phyloP scores from a whole-genome alignment of 92 coral and sea anemone genomes.

The Meandrina meandrites region DNA sequence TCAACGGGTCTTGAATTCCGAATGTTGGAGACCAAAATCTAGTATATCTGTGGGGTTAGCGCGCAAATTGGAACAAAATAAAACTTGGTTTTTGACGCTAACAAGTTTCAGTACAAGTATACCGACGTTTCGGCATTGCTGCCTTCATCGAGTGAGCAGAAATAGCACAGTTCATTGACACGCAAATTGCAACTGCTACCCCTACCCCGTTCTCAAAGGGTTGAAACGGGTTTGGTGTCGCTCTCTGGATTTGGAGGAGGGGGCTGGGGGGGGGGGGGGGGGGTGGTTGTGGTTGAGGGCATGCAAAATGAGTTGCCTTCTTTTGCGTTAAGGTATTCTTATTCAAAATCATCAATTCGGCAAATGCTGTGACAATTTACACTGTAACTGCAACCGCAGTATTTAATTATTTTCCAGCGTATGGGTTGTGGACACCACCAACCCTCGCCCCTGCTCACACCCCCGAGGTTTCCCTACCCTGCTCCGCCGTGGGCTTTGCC shows the following conservation, averaged over 20 bases:
- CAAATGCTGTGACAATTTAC: too few species aligned
- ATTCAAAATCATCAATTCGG: too few species aligned
- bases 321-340: too few species aligned
- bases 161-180: too few species aligned
- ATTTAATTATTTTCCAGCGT: background rate
- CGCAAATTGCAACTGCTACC: too few species aligned
- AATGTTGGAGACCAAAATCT: background rate
- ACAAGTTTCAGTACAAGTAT: too few species aligned
- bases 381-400: background rate
- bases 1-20: background rate
- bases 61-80: background rate
- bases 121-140: too few species aligned
- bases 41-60: background rate
- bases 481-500: background rate
- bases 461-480: background rate
- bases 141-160: too few species aligned
- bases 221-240: too few species aligned
- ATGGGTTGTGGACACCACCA: conserved; percentile 3
- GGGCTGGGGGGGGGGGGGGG: background rate
- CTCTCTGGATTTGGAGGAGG: too few species aligned
- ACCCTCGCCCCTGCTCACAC: background rate
- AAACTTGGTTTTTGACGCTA: too few species aligned
- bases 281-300: background rate
- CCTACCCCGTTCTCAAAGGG: background rate
- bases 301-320: too few species aligned